Conservation (phyloP, 2,797 vertebrate species). For the Bovichtus variegatus region DNA sequence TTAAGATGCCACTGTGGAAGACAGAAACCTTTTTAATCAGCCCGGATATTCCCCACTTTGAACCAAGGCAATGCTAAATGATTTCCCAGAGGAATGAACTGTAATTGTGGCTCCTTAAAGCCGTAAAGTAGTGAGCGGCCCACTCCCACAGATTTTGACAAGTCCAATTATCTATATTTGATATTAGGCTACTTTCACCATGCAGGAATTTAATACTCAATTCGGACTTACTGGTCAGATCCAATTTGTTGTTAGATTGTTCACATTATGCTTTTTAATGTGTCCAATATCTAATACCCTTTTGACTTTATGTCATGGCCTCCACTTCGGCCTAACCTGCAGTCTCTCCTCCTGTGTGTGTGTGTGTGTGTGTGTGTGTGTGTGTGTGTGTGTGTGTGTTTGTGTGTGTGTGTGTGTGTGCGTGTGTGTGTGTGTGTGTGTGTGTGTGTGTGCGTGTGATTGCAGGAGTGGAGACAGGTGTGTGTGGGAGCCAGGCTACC, state of each 20-base stretch:
- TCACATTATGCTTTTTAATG: constrained; percentile 11
- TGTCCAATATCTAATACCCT: not conserved
- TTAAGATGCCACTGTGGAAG: constrained; percentile 24
- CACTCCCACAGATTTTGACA: not conserved
- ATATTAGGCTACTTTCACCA: constrained; percentile 5
- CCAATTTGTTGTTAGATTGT: constrained; percentile 10
- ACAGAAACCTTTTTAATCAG: constrained; percentile 52
- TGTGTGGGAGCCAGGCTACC: no score
- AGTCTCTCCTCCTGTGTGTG: no score
- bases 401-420: no score
- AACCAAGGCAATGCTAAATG: constrained; percentile 27
- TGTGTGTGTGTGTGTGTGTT: no score
- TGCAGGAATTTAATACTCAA: constrained; percentile 5
- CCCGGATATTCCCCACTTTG: constrained; percentile 17
- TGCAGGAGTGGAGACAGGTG: no score
- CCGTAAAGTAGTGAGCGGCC: not conserved
- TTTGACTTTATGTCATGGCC: not conserved
- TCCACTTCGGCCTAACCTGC: no score
- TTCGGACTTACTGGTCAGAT: constrained; percentile 15
- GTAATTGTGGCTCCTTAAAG: constrained; percentile 27
- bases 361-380: no score
- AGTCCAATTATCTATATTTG: constrained; percentile 35
- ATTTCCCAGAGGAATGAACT: constrained; percentile 31
- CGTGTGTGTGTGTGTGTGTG: no score
- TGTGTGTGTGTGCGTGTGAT: no score